Evolutionary conservation across 2,888 invertebrate species (phyloP).

Genomic region (Chrysotoxum bicinctum): DNA sequence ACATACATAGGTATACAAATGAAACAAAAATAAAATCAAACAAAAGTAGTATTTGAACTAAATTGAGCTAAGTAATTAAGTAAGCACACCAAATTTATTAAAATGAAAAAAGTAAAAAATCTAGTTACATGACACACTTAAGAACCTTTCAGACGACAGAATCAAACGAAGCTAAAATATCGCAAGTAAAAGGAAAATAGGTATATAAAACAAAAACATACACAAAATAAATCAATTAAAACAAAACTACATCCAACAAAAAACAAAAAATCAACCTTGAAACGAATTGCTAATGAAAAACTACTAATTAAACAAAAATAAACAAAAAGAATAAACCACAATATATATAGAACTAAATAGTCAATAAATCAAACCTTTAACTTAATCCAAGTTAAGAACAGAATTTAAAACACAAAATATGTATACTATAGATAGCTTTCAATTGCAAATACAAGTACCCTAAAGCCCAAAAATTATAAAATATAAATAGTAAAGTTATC

Average conservation of each 20-base stretch:
- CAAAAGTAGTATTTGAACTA: conserved; percentile 46
- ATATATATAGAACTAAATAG: not conserved
- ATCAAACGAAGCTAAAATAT: conserved; percentile 37
- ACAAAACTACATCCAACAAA: conserved; percentile 16
- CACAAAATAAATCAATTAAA: conserved; percentile 48
- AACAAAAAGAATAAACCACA: not conserved
- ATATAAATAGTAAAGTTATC: conserved; percentile 16
- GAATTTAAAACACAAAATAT: conserved; percentile 4
- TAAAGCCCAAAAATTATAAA: not conserved
- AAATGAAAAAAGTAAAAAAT: conserved; percentile 15
- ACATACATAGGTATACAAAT: conserved; percentile 44
- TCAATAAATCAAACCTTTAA: conserved; percentile 8
- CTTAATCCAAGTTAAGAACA: not conserved
- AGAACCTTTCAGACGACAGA: conserved; percentile 34
- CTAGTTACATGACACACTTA: conserved; percentile 57
- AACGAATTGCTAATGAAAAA: conserved; percentile 28
- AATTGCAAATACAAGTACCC: conserved; percentile 6
- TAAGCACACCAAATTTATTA: conserved; percentile 43
- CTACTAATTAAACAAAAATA: conserved; percentile 10
- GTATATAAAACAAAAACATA: conserved; percentile 37
- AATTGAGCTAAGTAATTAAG: conserved; percentile 60
- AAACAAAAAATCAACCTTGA: conserved; percentile 1
- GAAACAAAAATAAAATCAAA: conserved; percentile 41
- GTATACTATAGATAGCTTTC: conserved; percentile 36
- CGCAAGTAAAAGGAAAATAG: conserved; percentile 42